phyloP scores from a whole-genome alignment of 2,888 invertebrate genomes.

The Copidosoma aretas region DNA sequence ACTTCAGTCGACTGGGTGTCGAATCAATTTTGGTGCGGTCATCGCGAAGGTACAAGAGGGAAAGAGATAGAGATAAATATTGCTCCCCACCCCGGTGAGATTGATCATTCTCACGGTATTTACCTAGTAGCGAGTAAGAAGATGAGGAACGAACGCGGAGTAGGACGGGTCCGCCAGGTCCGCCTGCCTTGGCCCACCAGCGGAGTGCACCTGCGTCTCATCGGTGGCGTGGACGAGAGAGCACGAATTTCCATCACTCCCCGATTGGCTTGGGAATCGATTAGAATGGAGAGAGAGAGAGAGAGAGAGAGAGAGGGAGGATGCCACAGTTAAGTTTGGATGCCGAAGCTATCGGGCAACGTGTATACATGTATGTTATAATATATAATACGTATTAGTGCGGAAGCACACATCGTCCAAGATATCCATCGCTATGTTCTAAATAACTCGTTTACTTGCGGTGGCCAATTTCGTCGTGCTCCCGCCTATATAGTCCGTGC shows the following conservation, averaged over 20 bases:
- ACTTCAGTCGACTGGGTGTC: too few species aligned
- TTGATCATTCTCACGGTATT: background rate
- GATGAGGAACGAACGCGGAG: background rate
- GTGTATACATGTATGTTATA: too few species aligned
- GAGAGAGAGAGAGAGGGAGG: background rate
- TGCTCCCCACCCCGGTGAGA: too few species aligned
- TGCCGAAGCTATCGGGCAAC: too few species aligned
- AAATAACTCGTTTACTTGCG: conserved; percentile 42
- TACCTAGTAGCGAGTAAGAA: too few species aligned
- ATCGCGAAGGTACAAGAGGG: too few species aligned
- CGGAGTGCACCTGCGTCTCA: background rate
- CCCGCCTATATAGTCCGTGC: background rate
- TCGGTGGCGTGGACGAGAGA: background rate
- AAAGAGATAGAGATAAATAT: too few species aligned
- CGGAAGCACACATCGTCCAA: too few species aligned
- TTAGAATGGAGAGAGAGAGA: conserved; percentile 21
- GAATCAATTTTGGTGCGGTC: too few species aligned
- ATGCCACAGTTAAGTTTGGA: conserved; percentile 6
- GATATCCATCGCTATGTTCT: conserved; percentile 16
- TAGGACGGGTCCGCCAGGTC: too few species aligned
- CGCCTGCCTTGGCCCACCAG: background rate
- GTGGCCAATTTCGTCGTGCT: conserved; percentile 42
- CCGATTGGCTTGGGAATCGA: conserved; percentile 25
- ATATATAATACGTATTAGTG: too few species aligned
- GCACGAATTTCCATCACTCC: conserved; percentile 26